A percentile compares a stretch with the other conserved stretches of the same genome.
These are phyloP conservation scores for Pristionchus fissidentatus DNA, from an alignment of 2,888 invertebrate genomes.

Conservation along the genomic window DNA sequence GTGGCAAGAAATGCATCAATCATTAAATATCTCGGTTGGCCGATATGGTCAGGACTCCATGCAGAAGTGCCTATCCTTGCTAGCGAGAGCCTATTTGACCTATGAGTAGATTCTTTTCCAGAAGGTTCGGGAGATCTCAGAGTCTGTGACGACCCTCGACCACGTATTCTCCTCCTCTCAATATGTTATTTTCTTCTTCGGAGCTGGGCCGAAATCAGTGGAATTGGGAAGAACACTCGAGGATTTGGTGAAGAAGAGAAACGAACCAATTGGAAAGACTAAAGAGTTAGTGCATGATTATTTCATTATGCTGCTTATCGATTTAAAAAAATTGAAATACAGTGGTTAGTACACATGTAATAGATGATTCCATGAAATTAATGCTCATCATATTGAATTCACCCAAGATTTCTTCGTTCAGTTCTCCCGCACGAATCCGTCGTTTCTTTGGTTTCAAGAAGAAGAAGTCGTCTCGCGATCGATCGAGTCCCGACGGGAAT, in stretches of 20 bases:
- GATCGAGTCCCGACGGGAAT: conserved; percentile 43
- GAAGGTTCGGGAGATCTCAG: conserved; percentile 35
- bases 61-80: no score
- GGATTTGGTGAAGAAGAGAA: conserved; percentile 51
- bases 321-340: no score
- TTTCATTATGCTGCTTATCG: neutral
- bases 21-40: no score
- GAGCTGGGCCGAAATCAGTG: conserved; percentile 47
- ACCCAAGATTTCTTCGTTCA: conserved; percentile 45
- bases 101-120: neutral
- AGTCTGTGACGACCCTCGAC: conserved; percentile 51
- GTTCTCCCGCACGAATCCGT: conserved; percentile 65
- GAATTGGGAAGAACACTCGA: conserved; percentile 52
- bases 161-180: conserved; percentile 52
- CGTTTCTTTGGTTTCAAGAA: conserved; percentile 63
- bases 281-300: conserved; percentile 21
- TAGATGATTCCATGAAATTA: no score
- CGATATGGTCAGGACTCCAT: no score
- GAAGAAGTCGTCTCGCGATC: conserved; percentile 53
- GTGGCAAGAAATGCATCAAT: no score
- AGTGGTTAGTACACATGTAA: no score
- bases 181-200: conserved; percentile 55
- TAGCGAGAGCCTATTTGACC: no score
- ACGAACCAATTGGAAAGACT: conserved; percentile 45
- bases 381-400: no score